Conservation (phyloP, 2,797 vertebrate species). For the Delichon dasypus region DNA sequence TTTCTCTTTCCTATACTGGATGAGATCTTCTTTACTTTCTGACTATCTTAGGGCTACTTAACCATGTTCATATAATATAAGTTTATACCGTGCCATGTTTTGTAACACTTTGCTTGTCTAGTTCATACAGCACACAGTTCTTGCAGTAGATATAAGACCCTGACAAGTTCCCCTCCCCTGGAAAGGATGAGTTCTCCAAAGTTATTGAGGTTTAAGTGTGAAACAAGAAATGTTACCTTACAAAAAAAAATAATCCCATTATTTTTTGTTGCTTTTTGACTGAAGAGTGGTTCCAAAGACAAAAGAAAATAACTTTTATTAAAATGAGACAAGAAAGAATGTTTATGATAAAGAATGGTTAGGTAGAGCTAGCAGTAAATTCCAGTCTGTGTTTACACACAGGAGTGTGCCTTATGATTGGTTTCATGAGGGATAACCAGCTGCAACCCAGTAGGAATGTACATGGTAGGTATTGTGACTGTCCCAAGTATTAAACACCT, state of each 20-base stretch:
- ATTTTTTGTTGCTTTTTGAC: constrained; percentile 20
- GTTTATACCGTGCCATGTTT: neutral
- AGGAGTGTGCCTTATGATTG: neutral
- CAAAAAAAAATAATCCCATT: neutral
- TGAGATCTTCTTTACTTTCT: neutral
- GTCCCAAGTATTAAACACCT: fast-evolving
- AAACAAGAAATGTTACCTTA: neutral
- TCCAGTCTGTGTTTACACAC: neutral
- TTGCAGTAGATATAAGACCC: neutral
- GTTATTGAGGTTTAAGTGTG: neutral
- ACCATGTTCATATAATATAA: neutral
- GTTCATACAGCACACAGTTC: neutral
- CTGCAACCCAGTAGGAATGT: neutral
- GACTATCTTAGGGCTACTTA: neutral
- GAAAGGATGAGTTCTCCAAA: neutral
- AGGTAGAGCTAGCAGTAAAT: neutral
- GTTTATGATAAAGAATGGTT: neutral
- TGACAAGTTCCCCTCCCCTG: neutral
- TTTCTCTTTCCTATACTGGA: neutral
- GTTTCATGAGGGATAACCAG: neutral
- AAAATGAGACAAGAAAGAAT: neutral
- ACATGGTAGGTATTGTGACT: neutral
- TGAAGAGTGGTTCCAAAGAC: neutral
- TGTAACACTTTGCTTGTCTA: neutral
- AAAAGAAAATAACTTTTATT: neutral